Evolutionary conservation across 2,113 vertebrate genomes (phyloP).

Genomic region (Anas platyrhynchos): DNA sequence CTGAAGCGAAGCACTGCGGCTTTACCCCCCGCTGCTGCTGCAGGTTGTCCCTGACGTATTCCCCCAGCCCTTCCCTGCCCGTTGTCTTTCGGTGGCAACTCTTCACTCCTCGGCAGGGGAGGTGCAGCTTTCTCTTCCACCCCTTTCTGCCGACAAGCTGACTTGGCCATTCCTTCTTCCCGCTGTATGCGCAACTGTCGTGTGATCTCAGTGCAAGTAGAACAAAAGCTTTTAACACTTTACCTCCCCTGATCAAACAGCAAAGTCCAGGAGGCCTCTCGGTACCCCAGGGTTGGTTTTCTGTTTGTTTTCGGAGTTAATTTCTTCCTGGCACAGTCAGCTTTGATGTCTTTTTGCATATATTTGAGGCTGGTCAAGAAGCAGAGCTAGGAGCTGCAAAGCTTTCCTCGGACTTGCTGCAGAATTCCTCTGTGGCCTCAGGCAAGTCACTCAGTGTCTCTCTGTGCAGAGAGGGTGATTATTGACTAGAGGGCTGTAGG

Average conservation of each 20-base stretch:
- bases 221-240: slow-evolving; percentile 67
- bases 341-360: slow-evolving; percentile 58
- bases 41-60: slow-evolving; percentile 39
- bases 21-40: slow-evolving; percentile 37
- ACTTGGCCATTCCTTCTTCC: not conserved
- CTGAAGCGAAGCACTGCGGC: slow-evolving; percentile 1
- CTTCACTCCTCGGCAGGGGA: slow-evolving; percentile 39
- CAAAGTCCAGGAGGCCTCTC: slow-evolving; percentile 17
- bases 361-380: slow-evolving; percentile 58
- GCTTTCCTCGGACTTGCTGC: slow-evolving; percentile 58
- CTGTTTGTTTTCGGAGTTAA: slow-evolving; percentile 51
- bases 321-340: slow-evolving; percentile 38
- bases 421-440: slow-evolving; percentile 64
- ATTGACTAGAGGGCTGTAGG: slow-evolving; percentile 55
- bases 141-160: slow-evolving; percentile 2
- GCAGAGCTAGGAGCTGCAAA: slow-evolving; percentile 55
- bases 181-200: not conserved
- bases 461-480: slow-evolving; percentile 55
- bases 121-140: slow-evolving; percentile 18
- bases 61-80: not conserved
- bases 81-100: slow-evolving; percentile 47
- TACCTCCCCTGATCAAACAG: slow-evolving; percentile 48
- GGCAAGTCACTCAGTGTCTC: slow-evolving; percentile 60
- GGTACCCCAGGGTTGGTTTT: not conserved
- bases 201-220: not conserved